These are phyloP conservation scores for Trissolcus japonicus DNA, from an alignment of 2,888 invertebrate genomes.

Conservation along the genomic window DNA sequence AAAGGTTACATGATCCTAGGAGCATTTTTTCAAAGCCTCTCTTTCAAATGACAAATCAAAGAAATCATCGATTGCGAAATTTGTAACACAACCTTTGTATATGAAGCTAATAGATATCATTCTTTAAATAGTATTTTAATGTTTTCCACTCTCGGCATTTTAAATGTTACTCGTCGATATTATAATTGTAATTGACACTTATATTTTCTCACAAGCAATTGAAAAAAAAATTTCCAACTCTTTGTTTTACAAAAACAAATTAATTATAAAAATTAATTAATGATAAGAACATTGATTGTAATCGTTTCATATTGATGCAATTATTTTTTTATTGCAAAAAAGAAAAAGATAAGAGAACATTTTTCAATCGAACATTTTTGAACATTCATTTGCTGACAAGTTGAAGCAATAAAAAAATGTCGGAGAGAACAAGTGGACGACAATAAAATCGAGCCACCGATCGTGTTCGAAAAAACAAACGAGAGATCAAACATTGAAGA, in stretches of 20 bases:
- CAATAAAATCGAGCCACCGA: conserved; percentile 11
- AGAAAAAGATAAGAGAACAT: no score
- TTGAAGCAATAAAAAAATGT: neutral
- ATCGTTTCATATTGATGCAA: no score
- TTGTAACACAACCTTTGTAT: conserved; percentile 14
- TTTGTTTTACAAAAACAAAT: no score
- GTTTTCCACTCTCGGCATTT: conserved; percentile 2
- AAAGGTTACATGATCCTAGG: neutral
- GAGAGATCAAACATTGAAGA: conserved; percentile 6
- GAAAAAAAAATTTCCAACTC: no score
- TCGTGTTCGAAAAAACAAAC: conserved; percentile 14
- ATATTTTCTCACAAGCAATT: no score
- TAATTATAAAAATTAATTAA: no score
- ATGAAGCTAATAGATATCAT: neutral
- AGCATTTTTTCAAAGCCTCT: neutral
- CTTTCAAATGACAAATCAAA: conserved; percentile 6
- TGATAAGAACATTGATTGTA: no score
- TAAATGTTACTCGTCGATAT: neutral
- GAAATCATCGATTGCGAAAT: conserved; percentile 8
- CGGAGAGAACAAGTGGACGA: conserved; percentile 10
- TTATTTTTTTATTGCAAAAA: no score
- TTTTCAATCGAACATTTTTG: no score
- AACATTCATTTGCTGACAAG: no score
- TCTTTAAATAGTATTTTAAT: neutral
- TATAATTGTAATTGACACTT: no score